A percentile compares a stretch with the other conserved stretches of the same genome.
Conservation (phyloP, 2,797 vertebrate species). For the Macropodus opercularis region DNA sequence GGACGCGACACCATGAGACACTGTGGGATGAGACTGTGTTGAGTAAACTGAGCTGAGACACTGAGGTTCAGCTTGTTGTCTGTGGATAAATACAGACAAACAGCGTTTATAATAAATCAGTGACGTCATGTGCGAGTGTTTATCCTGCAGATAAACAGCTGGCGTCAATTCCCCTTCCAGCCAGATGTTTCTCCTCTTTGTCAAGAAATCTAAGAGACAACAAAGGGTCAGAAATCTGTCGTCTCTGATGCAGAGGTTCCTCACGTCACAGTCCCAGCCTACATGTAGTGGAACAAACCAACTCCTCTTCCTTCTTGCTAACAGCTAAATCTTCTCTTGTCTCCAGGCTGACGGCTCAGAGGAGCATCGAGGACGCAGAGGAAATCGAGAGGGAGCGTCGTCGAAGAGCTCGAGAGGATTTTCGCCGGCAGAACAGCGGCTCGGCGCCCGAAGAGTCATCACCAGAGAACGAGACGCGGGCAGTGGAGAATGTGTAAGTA, state of each 20-base stretch:
- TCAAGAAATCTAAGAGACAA: slow-evolving; percentile 11
- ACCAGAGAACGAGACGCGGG: slow-evolving; percentile 45
- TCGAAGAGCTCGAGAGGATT: slow-evolving; percentile 78
- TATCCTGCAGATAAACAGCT: slow-evolving; percentile 59
- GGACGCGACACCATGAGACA: no score
- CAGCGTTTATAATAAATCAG: slow-evolving; percentile 39
- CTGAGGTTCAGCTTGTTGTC: no score
- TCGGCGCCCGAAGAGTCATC: slow-evolving; percentile 47
- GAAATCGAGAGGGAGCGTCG: slow-evolving; percentile 87
- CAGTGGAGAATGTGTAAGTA: slow-evolving; percentile 84
- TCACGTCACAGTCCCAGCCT: background rate
- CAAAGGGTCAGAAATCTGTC: slow-evolving; percentile 20
- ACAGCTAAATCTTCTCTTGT: no score
- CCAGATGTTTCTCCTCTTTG: slow-evolving; percentile 62
- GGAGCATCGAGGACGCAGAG: slow-evolving; percentile 91
- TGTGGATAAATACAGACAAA: slow-evolving; percentile 32
- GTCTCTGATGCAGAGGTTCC: slow-evolving; percentile 3
- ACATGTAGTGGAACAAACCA: no score
- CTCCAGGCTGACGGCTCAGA: slow-evolving; percentile 84
- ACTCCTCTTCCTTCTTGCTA: no score
- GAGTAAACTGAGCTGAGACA: no score
- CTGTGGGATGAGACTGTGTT: no score
- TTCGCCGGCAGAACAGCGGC: slow-evolving; percentile 39
- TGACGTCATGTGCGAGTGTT: slow-evolving; percentile 48
- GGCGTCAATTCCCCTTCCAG: slow-evolving; percentile 17